Evolutionary conservation across 2,797 vertebrate genomes (phyloP).

Genomic region (Scolopax bukidnonensis): DNA sequence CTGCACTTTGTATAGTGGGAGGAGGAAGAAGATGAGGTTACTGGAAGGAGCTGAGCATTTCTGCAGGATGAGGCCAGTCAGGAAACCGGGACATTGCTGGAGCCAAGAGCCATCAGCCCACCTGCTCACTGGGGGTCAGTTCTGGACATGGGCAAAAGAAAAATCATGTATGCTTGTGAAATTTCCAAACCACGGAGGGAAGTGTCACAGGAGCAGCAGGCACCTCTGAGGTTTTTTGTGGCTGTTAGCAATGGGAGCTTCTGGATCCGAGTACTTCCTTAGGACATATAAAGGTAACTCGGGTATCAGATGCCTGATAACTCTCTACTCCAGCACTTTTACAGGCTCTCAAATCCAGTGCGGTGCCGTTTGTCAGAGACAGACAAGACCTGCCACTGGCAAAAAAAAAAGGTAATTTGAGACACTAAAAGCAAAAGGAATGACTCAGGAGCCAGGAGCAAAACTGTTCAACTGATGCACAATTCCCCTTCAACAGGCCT

Average conservation of each 20-base stretch:
- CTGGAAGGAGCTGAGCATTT: background rate
- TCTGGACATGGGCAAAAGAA: background rate
- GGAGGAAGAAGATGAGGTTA: background rate
- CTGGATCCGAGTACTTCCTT: background rate
- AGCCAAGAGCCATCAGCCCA: background rate
- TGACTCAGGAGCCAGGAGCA: background rate
- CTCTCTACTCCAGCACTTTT: background rate
- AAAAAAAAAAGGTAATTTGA: background rate
- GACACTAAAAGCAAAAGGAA: background rate
- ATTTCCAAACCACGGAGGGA: accelerated
- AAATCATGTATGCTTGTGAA: accelerated
- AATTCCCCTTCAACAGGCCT: background rate
- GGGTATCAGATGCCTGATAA: background rate
- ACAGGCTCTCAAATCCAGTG: background rate
- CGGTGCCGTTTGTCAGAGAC: background rate
- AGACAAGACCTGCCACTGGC: background rate
- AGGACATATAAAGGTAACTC: background rate
- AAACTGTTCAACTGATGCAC: background rate
- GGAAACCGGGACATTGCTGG: background rate
- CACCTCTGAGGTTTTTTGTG: background rate
- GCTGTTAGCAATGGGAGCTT: background rate
- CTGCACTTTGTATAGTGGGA: background rate
- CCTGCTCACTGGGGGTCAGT: background rate
- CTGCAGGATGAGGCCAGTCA: background rate
- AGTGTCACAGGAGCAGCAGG: accelerated